phyloP scores from a whole-genome alignment of 2,797 vertebrate species.

The Etheostoma nigrum region DNA sequence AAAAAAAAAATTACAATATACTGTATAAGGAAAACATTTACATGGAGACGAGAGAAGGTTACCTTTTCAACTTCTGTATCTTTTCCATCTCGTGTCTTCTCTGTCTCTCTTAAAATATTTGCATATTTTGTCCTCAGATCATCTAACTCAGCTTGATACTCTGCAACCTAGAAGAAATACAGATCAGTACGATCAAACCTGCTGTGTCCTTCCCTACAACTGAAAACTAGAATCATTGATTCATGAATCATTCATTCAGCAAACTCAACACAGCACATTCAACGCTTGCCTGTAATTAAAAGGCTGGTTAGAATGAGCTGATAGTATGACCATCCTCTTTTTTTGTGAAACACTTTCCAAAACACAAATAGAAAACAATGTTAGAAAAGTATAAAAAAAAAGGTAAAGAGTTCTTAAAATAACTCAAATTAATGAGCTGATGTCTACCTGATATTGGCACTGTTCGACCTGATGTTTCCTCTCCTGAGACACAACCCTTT shows the following conservation, averaged over 20 bases:
- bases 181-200: constrained; percentile 9
- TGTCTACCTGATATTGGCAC: constrained; percentile 83
- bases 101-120: constrained; percentile 77
- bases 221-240: background rate
- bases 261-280: background rate
- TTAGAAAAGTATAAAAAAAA: background rate
- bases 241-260: background rate
- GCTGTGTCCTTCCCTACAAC: background rate
- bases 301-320: background rate
- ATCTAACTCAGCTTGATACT: constrained; percentile 81
- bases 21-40: background rate
- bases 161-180: constrained; percentile 77
- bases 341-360: background rate
- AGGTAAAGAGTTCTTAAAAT: background rate
- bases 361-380: background rate
- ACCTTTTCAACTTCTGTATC: constrained; percentile 81
- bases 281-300: background rate
- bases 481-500: constrained; percentile 81
- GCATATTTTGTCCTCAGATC: constrained; percentile 80
- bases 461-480: constrained; percentile 80
- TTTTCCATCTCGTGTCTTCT: constrained; percentile 74
- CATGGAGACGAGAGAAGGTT: constrained; percentile 2
- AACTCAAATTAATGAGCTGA: background rate
- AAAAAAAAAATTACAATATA: background rate
- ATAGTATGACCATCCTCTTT: background rate